phyloP scores from a whole-genome alignment of 2,113 vertebrate species.

The Psittacus erithacus region DNA sequence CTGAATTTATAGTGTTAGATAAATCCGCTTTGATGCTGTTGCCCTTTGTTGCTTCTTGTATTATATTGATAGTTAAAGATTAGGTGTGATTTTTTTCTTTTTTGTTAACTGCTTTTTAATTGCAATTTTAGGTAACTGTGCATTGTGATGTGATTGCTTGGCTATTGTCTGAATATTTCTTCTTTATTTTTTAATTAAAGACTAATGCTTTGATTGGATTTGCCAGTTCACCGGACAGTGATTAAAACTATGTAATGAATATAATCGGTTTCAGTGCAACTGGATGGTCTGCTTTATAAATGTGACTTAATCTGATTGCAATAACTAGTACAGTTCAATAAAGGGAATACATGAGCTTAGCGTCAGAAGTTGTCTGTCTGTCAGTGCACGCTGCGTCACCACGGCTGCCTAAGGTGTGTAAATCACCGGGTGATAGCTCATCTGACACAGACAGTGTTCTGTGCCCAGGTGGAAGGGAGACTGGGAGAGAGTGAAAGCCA shows the following conservation, averaged over 20 bases:
- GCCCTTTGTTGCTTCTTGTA: slow-evolving; percentile 94
- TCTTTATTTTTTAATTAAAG: slow-evolving; percentile 98
- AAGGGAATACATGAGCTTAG: slow-evolving; percentile 85
- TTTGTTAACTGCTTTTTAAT: slow-evolving; percentile 80
- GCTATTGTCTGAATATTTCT: slow-evolving; percentile 92
- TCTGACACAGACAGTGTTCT: neutral
- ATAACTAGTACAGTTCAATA: slow-evolving; percentile 97
- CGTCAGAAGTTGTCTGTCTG: slow-evolving; percentile 59
- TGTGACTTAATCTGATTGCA: slow-evolving; percentile 99
- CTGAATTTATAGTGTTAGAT: slow-evolving; percentile 92
- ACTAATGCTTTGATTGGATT: slow-evolving; percentile 96
- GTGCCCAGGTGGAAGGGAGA: neutral
- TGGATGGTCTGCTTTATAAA: slow-evolving; percentile 99
- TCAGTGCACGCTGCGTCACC: neutral
- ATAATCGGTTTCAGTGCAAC: slow-evolving; percentile 95
- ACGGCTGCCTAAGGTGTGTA: neutral
- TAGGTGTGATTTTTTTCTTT: slow-evolving; percentile 76
- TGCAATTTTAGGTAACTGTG: slow-evolving; percentile 92
- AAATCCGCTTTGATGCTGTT: slow-evolving; percentile 85
- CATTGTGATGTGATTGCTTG: slow-evolving; percentile 97
- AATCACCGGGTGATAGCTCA: neutral
- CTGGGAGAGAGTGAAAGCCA: neutral
- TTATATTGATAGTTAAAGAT: slow-evolving; percentile 91
- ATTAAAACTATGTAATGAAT: slow-evolving; percentile 96
- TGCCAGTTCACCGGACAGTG: slow-evolving; percentile 96